Evolutionary conservation across 2,888 invertebrate species (phyloP).

Genomic region (Eubasilissa splendida): DNA sequence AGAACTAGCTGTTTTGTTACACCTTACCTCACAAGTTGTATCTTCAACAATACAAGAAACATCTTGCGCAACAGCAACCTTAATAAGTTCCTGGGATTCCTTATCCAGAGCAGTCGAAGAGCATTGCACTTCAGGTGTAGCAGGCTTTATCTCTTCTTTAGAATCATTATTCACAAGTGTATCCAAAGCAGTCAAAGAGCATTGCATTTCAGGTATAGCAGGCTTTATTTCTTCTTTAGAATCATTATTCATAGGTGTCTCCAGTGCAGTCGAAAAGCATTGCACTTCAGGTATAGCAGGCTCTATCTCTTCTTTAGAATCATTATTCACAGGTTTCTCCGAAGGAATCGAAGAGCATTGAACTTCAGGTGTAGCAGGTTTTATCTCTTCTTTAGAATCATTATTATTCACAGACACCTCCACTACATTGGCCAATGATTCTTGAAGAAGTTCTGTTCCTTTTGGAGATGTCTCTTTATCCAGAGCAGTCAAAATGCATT

Average conservation of each 20-base stretch:
- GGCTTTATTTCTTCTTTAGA: not conserved
- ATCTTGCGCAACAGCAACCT: no score
- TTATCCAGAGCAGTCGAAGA: no score
- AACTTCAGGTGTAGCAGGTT: not conserved
- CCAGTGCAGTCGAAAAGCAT: no score
- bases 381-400: not conserved
- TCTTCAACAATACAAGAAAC: no score
- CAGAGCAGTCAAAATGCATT: no score
- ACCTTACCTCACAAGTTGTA: no score
- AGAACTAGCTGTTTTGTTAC: no score
- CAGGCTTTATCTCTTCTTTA: slow-evolving; percentile 1
- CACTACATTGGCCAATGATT: not conserved
- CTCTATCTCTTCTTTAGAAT: not conserved
- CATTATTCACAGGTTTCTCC: not conserved
- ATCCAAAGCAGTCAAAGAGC: not conserved
- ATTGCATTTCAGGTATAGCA: no score
- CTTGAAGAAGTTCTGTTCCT: slow-evolving; percentile 14
- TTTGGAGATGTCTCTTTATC: slow-evolving; percentile 45
- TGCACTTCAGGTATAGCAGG: not conserved
- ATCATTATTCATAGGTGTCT: not conserved
- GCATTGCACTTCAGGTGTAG: not conserved
- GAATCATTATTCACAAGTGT: not conserved
- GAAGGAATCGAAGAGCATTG: no score
- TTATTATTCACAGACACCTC: not conserved
- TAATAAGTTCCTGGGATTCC: no score